These are phyloP conservation scores for Brachynemurus nebulosus DNA, from an alignment of 2,888 invertebrate genomes.

Conservation along the genomic window DNA sequence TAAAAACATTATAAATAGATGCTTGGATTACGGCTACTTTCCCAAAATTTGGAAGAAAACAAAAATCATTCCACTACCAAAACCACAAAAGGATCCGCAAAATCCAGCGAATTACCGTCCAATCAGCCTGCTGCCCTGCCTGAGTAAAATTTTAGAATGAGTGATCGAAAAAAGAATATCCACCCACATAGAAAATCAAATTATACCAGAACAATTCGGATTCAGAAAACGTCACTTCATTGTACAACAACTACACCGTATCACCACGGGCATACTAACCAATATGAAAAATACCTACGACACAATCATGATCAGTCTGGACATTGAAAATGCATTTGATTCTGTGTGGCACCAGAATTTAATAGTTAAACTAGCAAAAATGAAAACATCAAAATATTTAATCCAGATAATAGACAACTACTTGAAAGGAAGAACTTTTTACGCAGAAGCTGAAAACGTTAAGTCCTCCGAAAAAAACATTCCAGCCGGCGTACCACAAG, in stretches of 20 bases:
- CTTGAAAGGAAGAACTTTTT: conserved; percentile 14
- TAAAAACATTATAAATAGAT: conserved; percentile 13
- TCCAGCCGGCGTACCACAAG: conserved; percentile 21
- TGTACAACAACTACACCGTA: conserved; percentile 18
- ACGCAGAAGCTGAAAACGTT: conserved; percentile 14
- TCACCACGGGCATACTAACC: conserved; percentile 16
- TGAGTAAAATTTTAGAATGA: conserved; percentile 19
- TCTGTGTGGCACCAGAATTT: conserved; percentile 22
- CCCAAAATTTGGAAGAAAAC: conserved; percentile 13
- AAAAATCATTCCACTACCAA: conserved; percentile 10
- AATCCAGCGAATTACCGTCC: conserved; percentile 18
- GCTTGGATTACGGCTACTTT: conserved; percentile 11
- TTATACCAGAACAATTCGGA: conserved; percentile 19
- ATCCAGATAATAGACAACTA: conserved; percentile 11
- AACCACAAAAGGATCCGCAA: conserved; percentile 9
- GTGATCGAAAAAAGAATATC: conserved; percentile 13
- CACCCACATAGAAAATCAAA: conserved; percentile 7
- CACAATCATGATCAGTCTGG: conserved; percentile 22
- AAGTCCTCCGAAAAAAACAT: conserved; percentile 13
- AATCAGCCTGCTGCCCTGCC: conserved; percentile 18
- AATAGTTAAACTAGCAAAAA: conserved; percentile 15
- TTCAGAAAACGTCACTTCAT: conserved; percentile 20
- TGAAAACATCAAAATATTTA: conserved; percentile 13
- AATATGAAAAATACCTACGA: conserved; percentile 18
- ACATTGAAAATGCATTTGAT: too few relatives aligned